Base-by-base conservation (phyloP, 2,888 invertebrate species). In the Lasioglossum malachurum region DNA sequence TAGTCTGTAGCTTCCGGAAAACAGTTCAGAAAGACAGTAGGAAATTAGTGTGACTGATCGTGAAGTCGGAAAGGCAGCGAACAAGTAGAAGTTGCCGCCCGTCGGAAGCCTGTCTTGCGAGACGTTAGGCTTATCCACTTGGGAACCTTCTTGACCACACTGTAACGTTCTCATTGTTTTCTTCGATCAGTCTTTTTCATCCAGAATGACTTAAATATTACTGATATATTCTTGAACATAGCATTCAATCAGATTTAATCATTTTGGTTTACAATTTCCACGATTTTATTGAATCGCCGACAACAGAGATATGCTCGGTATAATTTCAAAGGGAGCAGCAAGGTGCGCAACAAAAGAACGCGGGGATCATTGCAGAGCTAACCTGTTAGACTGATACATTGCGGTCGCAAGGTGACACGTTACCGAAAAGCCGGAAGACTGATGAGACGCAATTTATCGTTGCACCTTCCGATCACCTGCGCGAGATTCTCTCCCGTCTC, bases 401-500 rank as follows among this genome's bases (percentile, higher is more conserved):
- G 76, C 82, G 77, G 82, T 49, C 60, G 82, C 77, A 89, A 83
- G 84, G 87, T 84, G 90, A 89, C 74, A 78, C 82, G 87, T 89
- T 90, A 90, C 91, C 83, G 88, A 89, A 87, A 88, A 88, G 80
- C 77, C 88, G 90, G 92, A 93, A 95, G 94, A 95, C 93, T 92
- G 93, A 95, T 94, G 93, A 92, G 93, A 82, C 80, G 91, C 92
- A 93, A 95, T 94, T 94, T 93, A 93, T 91, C 89, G 87, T 87
- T 89, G 88, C 92, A 93, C 93, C 93, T 93, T 92, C 92, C 89
- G 90, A 93, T 93, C 94, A 95, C 94, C 95, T 95, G 94, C 86
- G 86, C 86, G 79, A 78, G 90, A 86, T 89, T 89, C 81, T 88
- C 83, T 89, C 83, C 88, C 90, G 84, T 79, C 82, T 71, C 78